These are phyloP conservation scores for Hermaeophaga mercurialis DNA, from an alignment of 2,888 invertebrate species.

Conservation along the genomic window DNA sequence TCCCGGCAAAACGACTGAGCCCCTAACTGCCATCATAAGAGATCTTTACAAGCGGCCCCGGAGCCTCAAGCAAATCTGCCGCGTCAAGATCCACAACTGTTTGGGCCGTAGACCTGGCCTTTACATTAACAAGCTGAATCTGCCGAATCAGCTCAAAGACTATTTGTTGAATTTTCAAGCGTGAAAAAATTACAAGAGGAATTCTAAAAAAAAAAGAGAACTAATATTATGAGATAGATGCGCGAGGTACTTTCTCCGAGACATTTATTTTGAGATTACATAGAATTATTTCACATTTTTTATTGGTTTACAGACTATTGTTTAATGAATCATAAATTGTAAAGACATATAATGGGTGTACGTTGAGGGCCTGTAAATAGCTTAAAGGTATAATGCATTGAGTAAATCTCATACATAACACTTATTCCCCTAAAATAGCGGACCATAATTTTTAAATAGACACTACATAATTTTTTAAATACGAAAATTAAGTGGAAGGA, in stretches of 20 bases:
- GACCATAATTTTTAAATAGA: too few relatives aligned
- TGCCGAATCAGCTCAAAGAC: constrained; percentile 71
- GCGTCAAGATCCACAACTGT: constrained; percentile 72
- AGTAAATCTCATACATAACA: too few relatives aligned
- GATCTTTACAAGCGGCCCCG: constrained; percentile 70
- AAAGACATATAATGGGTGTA: too few relatives aligned
- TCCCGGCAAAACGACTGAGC: constrained; percentile 67
- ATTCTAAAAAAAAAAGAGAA: not conserved
- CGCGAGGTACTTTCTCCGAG: not conserved
- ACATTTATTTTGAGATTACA: not conserved
- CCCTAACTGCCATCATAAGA: constrained; percentile 66
- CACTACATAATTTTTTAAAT: too few relatives aligned
- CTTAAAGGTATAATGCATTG: too few relatives aligned
- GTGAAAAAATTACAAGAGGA: constrained; percentile 42
- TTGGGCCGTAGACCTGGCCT: constrained; percentile 68
- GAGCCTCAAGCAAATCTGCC: constrained; percentile 72
- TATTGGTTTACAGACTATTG: not conserved
- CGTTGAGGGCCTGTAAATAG: too few relatives aligned
- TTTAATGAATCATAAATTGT: not conserved
- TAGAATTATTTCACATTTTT: not conserved
- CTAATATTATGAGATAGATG: not conserved
- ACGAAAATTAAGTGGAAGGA: too few relatives aligned
- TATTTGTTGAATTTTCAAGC: constrained; percentile 72
- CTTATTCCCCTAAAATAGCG: too few relatives aligned
- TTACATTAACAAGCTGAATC: constrained; percentile 68